Evolutionary conservation across 2,113 vertebrate genomes (phyloP).

Genomic region (Struthidea cinerea): DNA sequence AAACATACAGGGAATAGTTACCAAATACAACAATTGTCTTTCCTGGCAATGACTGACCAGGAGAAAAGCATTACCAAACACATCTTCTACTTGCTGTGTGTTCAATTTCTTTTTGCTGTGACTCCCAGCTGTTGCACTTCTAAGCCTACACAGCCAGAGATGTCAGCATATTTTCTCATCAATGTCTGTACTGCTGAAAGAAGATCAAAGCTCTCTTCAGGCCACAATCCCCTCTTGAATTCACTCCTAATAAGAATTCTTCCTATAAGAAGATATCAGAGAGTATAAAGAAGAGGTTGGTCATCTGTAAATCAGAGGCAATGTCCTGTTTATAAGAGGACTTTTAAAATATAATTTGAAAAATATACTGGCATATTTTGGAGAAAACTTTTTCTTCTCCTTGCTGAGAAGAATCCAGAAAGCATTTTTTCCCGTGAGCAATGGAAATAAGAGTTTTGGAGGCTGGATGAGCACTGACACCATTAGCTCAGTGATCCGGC

Average conservation of each 20-base stretch:
- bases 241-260: not conserved
- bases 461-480: not conserved
- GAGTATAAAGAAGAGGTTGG: not conserved
- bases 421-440: not conserved
- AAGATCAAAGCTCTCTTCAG: not conserved
- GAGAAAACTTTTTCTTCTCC: not conserved
- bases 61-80: not conserved
- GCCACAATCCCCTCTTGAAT: not conserved
- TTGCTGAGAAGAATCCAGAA: not conserved
- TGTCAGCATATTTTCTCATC: not conserved
- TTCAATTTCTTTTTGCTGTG: not conserved
- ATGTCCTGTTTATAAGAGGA: not conserved
- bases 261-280: not conserved
- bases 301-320: not conserved
- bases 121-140: not conserved
- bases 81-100: not conserved
- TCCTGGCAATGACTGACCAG: not conserved
- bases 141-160: not conserved
- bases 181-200: not conserved
- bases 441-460: not conserved
- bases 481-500: accelerated
- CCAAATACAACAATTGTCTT: not conserved
- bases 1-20: not conserved
- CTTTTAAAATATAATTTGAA: not conserved
- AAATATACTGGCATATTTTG: not conserved